Evolutionary conservation across 1,140 invertebrate species (phyloP), one percentile per base, ranked within the genome.

Genomic region (Vanessa tameamea): DNA sequence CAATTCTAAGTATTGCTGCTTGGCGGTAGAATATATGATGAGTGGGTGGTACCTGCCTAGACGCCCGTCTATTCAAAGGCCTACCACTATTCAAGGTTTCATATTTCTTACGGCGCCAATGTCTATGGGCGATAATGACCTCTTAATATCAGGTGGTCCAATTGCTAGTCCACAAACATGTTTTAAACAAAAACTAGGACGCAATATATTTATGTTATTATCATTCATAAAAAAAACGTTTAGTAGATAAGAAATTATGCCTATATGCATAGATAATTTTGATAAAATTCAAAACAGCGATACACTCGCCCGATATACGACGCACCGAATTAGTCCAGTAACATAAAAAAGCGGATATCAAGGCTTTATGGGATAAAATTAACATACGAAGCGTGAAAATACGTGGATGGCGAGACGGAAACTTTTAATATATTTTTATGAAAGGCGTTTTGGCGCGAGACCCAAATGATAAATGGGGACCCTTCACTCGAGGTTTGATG

Each of bases 391-490:
- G 82, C 85, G 86, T 81, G 81, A 81, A 79, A 84, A 81, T 79
- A 77, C 76, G 72, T 73, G 79, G 70, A 82, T 82, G 76, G 81
- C 79, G 83, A 77, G 78, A 80, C 77, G 80, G 76, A 83, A 88
- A 89, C 75, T 86, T 87, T 87, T 90, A 87, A 88, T 90, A 89
- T 86, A 87, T 89, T 90, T 90, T 91, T 89, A 90, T 87, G 86
- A 86, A 89, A 88, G 77, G 78, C 84, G 73, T 87, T 87, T 83
- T 81, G 72, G 80, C 80, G 81, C 78, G 77, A 82, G 84, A 75
- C 79, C 75, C 75, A 79, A 80, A 86, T 89, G 87, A 90, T 89
- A 87, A 89, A 90, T 90, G 82, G 79, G 76, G 80, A 84, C 82
- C 85, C 86, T 86, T 87, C 82, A 88, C 77, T 75, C 68, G 78